Evolutionary conservation across 2,113 vertebrate species (phyloP).

Genomic region (Arenaria interpres): DNA sequence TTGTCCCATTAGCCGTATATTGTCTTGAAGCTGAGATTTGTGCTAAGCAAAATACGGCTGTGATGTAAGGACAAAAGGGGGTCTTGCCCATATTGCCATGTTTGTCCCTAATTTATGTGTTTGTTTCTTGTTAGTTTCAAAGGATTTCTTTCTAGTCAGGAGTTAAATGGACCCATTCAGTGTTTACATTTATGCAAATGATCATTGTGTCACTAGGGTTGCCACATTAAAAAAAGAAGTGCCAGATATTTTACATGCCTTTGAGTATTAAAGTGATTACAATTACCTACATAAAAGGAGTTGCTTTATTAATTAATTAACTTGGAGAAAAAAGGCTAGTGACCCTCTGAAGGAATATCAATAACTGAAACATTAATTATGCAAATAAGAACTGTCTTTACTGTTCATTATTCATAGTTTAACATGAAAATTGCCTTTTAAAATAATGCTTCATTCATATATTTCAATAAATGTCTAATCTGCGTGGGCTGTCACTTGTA

Average conservation of each 20-base stretch:
- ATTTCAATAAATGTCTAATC: constrained; percentile 20
- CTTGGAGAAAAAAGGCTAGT: constrained; percentile 63
- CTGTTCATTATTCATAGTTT: constrained; percentile 48
- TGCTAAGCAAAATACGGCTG: background rate
- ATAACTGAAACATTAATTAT: constrained; percentile 77
- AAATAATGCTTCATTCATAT: constrained; percentile 37
- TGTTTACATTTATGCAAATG: constrained; percentile 49
- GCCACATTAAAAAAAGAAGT: constrained; percentile 22
- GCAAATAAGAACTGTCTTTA: constrained; percentile 65
- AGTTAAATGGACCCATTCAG: background rate
- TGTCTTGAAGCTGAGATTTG: background rate
- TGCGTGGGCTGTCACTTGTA: background rate
- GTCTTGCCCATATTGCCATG: background rate
- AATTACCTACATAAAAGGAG: constrained; percentile 75
- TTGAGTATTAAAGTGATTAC: constrained; percentile 64
- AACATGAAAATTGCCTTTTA: constrained; percentile 43
- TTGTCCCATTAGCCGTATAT: background rate
- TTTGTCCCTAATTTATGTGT: background rate
- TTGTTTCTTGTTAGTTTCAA: background rate
- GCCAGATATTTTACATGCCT: constrained; percentile 56
- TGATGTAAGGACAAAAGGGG: background rate
- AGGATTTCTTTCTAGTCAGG: background rate
- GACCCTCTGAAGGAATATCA: constrained; percentile 76
- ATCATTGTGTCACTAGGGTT: background rate
- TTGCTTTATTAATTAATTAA: constrained; percentile 79